Conservation (phyloP, 2,113 vertebrate species). For the Tragelaphus buxtoni region DNA sequence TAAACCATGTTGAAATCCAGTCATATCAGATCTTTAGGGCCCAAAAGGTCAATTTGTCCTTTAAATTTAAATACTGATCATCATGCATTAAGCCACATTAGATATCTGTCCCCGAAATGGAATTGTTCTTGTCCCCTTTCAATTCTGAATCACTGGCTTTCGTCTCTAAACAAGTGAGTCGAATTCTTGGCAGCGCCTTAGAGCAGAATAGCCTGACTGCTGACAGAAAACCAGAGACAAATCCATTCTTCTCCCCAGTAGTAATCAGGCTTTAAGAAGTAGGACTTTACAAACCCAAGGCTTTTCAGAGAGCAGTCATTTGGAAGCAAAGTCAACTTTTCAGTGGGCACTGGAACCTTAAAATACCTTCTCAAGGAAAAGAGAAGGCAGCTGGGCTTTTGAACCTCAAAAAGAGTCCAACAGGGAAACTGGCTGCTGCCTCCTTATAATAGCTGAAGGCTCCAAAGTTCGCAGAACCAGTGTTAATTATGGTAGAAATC, state of each 20-base stretch:
- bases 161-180: constrained; percentile 12
- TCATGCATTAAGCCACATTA: not conserved
- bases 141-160: constrained; percentile 34
- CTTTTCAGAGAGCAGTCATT: not conserved
- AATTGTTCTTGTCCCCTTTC: constrained; percentile 6
- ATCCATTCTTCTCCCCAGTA: not conserved
- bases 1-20: not conserved
- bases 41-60: not conserved
- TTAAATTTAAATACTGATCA: constrained; percentile 16
- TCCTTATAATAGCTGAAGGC: not conserved
- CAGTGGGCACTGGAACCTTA: constrained; percentile 1
- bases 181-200: constrained; percentile 22
- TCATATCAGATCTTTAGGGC: not conserved
- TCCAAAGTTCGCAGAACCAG: not conserved
- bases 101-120: not conserved
- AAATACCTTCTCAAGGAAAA: constrained; percentile 42
- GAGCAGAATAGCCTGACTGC: not conserved
- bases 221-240: constrained; percentile 28
- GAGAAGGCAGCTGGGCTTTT: not conserved
- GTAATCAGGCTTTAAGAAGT: not conserved
- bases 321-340: constrained; percentile 38
- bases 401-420: not conserved
- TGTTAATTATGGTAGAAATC: not conserved
- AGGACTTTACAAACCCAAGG: constrained; percentile 3
- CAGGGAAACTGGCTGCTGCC: not conserved